phyloP scores from a whole-genome alignment of 2,113 vertebrate genomes.

The Hemiprocne comata region DNA sequence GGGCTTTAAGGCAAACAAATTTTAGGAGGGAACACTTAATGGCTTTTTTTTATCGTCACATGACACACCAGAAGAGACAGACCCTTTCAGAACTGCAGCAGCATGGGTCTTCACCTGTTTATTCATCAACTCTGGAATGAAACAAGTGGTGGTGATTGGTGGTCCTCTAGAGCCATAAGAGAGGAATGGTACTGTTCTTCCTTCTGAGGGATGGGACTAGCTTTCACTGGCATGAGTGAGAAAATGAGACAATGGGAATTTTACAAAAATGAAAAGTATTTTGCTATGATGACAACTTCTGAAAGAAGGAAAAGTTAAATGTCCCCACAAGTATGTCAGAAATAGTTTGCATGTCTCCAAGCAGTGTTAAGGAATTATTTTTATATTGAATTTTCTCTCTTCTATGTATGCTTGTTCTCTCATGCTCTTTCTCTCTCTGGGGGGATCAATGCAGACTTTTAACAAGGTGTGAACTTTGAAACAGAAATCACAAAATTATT shows the following conservation, averaged over 20 bases:
- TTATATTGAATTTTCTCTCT: constrained; percentile 30
- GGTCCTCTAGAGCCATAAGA: background rate
- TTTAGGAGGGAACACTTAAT: background rate
- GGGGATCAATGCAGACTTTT: constrained; percentile 16
- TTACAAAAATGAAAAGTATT: background rate
- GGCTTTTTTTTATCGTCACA: background rate
- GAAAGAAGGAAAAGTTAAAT: background rate
- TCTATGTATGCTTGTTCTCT: background rate
- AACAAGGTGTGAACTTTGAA: constrained; percentile 25
- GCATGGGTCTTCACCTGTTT: rapidly evolving
- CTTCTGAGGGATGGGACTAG: background rate
- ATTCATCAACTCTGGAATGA: background rate
- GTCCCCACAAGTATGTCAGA: background rate
- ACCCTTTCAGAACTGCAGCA: background rate
- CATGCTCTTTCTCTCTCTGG: background rate
- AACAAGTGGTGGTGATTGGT: background rate
- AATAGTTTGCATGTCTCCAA: background rate
- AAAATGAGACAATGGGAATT: background rate
- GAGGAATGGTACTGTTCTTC: background rate
- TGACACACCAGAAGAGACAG: background rate
- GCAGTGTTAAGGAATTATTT: background rate
- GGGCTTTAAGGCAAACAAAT: background rate
- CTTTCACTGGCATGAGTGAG: background rate
- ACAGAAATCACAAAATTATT: constrained; percentile 1
- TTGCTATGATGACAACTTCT: background rate